These are phyloP conservation scores for Drosophila neutralis DNA, from an alignment of 2,888 invertebrate genomes.

Conservation along the genomic window DNA sequence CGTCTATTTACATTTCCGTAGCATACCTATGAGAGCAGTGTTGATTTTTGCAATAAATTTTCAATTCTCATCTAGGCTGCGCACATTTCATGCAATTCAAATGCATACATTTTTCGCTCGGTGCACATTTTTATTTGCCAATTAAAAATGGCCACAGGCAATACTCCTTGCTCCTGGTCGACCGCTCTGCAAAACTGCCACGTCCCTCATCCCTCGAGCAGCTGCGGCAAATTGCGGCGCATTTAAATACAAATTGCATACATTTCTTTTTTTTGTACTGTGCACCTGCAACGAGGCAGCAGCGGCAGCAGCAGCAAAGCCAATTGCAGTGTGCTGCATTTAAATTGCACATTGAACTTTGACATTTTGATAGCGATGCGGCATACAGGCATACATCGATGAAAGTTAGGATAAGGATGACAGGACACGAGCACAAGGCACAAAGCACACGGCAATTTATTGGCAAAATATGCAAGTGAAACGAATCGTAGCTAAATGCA, in stretches of 20 bases:
- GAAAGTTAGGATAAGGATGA: constrained; percentile 61
- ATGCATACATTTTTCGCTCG: constrained; percentile 53
- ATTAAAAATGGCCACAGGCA: constrained; percentile 69
- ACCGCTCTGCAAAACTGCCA: background rate
- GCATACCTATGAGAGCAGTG: constrained; percentile 42
- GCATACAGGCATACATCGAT: constrained; percentile 42
- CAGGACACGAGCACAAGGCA: constrained; percentile 2
- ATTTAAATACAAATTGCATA: constrained; percentile 79
- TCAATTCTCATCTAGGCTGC: constrained; percentile 51
- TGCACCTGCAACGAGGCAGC: constrained; percentile 32
- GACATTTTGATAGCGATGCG: constrained; percentile 72
- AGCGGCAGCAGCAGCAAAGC: constrained; percentile 22
- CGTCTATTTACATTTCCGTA: constrained; percentile 42
- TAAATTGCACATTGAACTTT: constrained; percentile 80
- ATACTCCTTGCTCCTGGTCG: background rate
- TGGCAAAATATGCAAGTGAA: constrained; percentile 74
- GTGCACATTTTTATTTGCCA: constrained; percentile 75
- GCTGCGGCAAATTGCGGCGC: constrained; percentile 59
- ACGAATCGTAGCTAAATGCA: constrained; percentile 67
- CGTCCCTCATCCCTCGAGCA: constrained; percentile 15
- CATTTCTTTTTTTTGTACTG: constrained; percentile 32
- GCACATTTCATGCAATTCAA: constrained; percentile 50
- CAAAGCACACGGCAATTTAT: constrained; percentile 60
- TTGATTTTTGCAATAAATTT: constrained; percentile 70
- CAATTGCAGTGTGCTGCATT: constrained; percentile 75